A percentile compares a stretch with the other conserved stretches of the same genome.
phyloP scores from a whole-genome alignment of 2,888 invertebrate species.

The Tuta absoluta region DNA sequence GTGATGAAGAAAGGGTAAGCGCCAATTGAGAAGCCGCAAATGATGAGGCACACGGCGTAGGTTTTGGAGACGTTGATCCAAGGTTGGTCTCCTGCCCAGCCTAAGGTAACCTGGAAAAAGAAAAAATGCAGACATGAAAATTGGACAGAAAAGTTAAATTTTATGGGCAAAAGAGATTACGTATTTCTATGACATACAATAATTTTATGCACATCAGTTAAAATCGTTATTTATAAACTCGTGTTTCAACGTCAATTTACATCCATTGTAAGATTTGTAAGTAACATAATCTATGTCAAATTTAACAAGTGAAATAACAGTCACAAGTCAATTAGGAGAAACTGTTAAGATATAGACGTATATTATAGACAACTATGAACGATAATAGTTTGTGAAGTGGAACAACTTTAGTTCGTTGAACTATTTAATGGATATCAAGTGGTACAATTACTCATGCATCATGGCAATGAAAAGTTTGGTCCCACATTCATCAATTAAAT shows the following conservation, averaged over 20 bases:
- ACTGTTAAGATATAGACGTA: neutral
- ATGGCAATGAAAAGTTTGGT: neutral
- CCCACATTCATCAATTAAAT: neutral
- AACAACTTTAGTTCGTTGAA: neutral
- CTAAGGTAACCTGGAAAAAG: slow-evolving; percentile 84
- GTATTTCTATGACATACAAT: too few species aligned
- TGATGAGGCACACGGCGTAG: slow-evolving; percentile 88
- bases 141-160: too few species aligned
- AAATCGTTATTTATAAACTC: too few species aligned
- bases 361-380: neutral
- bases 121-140: too few species aligned
- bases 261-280: too few species aligned
- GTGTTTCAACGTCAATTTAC: too few species aligned
- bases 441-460: neutral
- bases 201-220: too few species aligned
- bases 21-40: slow-evolving; percentile 83
- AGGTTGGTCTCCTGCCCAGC: slow-evolving; percentile 93
- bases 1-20: slow-evolving; percentile 81
- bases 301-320: neutral
- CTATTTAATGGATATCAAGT: neutral
- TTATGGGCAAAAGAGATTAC: too few species aligned
- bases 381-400: neutral
- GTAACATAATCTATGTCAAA: too few species aligned
- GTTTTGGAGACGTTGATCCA: slow-evolving; percentile 92
- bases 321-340: neutral